Base-by-base conservation (phyloP, 2,888 invertebrate species). In the Aromia moschata region DNA sequence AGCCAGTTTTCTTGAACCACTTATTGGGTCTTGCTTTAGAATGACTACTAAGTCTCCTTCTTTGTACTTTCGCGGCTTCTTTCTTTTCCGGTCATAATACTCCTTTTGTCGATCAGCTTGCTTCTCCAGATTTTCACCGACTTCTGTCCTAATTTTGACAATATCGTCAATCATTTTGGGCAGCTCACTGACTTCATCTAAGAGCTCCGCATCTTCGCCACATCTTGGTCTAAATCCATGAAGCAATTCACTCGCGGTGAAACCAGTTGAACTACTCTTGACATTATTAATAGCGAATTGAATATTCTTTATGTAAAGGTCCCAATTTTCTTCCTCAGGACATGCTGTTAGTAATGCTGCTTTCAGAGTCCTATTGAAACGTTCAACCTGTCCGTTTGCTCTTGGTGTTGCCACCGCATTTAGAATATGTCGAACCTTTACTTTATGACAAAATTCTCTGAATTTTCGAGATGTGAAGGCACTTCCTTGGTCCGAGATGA, bases 351-450 rank as follows among this genome's bases (percentile, higher is more conserved):
- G 65, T 12, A 11, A 5, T 7, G 70, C 41, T 2, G 73, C 65
- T 17, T 64, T 59, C 0, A 74, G 40, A 11, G 72, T 75, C 1
- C 71, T 49, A 52, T 74, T 77, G 14, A 71, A 61, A 11, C 74
- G 55, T 52, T 64, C 78, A 1, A 71, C 72, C 37, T 77, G 78
- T 1, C 77, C 78, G 52, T 79, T 77, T 70, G 74, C 70, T 16
- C 51, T n/a, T 10, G 17, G 51, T 14, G 38, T 37, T 25, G 38
- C 38, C 1, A 37, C 38, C 9, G 51, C 37, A 17, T 16, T 51
- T 51, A 38, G 14, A 7, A 51, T 12, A 37, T 51, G 38, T 18
- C 20, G 33, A 10, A 33, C 15, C n/a, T 25, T 20, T 12, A 20
- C 11, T 25, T 38, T 14, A 1, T 16, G 18, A 38, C 38, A 51